Percentiles rank a stretch among this genome's conserved stretches.
Evolutionary conservation across 2,113 vertebrate species (phyloP).

Genomic region (Brienomyrus brachyistius): DNA sequence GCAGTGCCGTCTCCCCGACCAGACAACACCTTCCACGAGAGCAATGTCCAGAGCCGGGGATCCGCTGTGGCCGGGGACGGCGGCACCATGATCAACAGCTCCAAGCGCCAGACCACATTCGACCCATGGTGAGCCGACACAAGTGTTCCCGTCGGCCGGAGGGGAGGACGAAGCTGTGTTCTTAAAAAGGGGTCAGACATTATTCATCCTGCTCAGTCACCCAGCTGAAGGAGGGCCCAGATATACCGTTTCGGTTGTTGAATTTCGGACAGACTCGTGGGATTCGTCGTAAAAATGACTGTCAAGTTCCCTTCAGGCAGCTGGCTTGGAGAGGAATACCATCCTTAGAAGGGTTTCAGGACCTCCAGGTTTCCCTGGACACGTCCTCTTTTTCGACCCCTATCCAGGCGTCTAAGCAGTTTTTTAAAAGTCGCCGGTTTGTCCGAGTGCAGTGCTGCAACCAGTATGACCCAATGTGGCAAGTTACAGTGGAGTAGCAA

Average conservation of each 20-base stretch:
- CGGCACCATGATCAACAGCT: slow-evolving; percentile 74
- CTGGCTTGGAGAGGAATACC: background rate
- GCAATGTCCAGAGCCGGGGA: slow-evolving; percentile 71
- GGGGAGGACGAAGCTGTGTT: background rate
- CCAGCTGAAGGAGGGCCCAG: background rate
- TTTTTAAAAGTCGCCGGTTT: too few relatives aligned
- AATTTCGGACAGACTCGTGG: background rate
- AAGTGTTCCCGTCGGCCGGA: background rate
- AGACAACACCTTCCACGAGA: slow-evolving; percentile 89
- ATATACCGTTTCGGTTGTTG: background rate
- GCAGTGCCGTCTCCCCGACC: slow-evolving; percentile 92
- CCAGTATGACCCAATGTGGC: too few relatives aligned
- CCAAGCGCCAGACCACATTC: slow-evolving; percentile 86
- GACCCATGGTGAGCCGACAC: slow-evolving; percentile 76
- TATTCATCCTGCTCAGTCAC: background rate
- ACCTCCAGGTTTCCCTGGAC: too few relatives aligned
- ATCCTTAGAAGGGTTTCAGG: background rate
- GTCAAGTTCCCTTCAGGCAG: background rate
- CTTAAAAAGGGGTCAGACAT: background rate
- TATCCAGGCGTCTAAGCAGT: too few relatives aligned
- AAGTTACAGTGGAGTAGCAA: too few relatives aligned
- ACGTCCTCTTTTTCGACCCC: too few relatives aligned
- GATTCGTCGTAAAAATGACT: background rate
- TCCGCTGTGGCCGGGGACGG: slow-evolving; percentile 75
- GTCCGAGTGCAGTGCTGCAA: too few relatives aligned